phyloP scores from a whole-genome alignment of 2,797 vertebrate genomes.

The Anabacerthia variegaticeps region DNA sequence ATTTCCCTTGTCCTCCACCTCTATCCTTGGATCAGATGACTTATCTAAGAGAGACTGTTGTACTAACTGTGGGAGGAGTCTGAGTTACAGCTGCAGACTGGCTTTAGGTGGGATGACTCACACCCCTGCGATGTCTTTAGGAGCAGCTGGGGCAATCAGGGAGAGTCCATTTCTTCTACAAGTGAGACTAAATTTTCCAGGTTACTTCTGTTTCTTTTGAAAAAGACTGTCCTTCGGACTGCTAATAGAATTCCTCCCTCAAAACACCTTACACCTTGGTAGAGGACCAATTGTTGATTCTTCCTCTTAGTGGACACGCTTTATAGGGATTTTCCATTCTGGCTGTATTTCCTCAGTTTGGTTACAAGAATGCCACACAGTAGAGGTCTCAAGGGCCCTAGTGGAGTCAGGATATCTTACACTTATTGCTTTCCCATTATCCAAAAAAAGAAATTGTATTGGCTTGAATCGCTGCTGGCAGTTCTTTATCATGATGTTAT shows the following conservation, averaged over 20 bases:
- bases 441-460: background rate
- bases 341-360: background rate
- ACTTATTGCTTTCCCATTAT: background rate
- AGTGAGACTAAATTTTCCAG: background rate
- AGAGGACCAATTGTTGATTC: background rate
- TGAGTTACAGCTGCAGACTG: background rate
- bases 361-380: background rate
- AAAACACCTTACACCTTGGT: background rate
- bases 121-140: background rate
- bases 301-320: background rate
- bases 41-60: background rate
- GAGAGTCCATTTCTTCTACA: background rate
- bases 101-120: background rate
- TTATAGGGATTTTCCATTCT: background rate
- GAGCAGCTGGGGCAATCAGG: background rate
- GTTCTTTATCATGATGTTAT: background rate
- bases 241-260: background rate
- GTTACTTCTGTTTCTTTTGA: background rate
- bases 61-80: background rate
- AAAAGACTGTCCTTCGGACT: background rate
- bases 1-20: background rate
- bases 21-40: background rate
- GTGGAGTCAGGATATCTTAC: background rate
- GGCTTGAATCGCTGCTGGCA: background rate
- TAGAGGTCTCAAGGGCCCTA: accelerated